A percentile compares a stretch with the other conserved stretches of the same genome.
phyloP scores from a whole-genome alignment of 2,888 invertebrate species.

The Bombylius discolor region DNA sequence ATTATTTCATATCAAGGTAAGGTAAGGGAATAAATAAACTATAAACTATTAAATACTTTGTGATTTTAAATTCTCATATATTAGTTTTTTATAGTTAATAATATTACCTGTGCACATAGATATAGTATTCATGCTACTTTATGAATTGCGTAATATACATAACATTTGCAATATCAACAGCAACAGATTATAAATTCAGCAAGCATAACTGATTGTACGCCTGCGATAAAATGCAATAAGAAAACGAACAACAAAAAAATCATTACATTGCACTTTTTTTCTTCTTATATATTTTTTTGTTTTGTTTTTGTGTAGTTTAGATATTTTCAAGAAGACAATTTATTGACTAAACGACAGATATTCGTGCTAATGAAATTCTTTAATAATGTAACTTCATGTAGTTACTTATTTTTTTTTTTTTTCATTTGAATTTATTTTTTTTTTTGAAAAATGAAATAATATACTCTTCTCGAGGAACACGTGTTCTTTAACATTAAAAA shows the following conservation, averaged over 20 bases:
- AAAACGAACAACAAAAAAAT: too few relatives aligned
- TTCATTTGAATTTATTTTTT: too few relatives aligned
- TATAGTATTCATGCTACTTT: too few relatives aligned
- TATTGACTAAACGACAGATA: neutral
- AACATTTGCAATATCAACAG: neutral
- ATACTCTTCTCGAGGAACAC: neutral
- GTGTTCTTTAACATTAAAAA: neutral
- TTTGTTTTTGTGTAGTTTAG: neutral
- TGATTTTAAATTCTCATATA: too few relatives aligned
- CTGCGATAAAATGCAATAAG: neutral
- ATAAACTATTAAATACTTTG: too few relatives aligned
- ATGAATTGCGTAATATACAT: too few relatives aligned
- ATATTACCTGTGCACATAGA: too few relatives aligned
- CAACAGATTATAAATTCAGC: neutral
- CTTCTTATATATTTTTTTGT: neutral
- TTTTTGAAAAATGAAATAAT: neutral
- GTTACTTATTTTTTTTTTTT: too few relatives aligned
- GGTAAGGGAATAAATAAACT: too few relatives aligned
- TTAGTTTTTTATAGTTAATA: too few relatives aligned
- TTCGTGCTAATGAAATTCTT: neutral
- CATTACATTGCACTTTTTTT: neutral
- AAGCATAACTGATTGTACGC: neutral
- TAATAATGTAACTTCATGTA: too few relatives aligned
- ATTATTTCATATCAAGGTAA: too few relatives aligned
- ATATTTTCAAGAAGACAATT: neutral